A percentile compares a stretch with the other conserved stretches of the same genome.
phyloP scores from a whole-genome alignment of 2,113 vertebrate species.

The Macheiramphus alcinus region DNA sequence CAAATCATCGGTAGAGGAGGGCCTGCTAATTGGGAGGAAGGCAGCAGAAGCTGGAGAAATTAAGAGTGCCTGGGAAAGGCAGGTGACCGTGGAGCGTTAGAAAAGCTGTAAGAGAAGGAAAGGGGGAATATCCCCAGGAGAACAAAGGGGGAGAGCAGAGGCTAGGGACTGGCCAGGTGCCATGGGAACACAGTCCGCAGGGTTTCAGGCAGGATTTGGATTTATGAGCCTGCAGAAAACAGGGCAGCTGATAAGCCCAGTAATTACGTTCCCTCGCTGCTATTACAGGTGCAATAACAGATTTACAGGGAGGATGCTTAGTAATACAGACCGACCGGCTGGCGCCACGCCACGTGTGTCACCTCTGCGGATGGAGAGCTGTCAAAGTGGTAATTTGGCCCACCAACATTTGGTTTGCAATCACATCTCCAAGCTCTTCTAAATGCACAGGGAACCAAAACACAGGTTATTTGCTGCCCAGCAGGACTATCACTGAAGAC shows the following conservation, averaged over 20 bases:
- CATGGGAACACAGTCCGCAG: background rate
- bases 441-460: background rate
- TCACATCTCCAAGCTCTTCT: background rate
- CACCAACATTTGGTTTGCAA: background rate
- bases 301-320: background rate
- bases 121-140: background rate
- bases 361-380: background rate
- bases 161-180: background rate
- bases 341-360: fast-evolving
- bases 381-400: background rate
- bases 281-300: fast-evolving
- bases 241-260: background rate
- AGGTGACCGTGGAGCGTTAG: background rate
- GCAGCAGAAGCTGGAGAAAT: background rate
- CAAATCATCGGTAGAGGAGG: background rate
- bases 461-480: background rate
- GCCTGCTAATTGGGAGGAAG: background rate
- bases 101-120: background rate
- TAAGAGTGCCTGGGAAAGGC: background rate
- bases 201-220: background rate
- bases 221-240: background rate
- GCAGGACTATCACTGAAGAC: background rate
- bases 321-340: background rate
- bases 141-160: background rate
- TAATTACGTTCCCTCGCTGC: background rate